Conservation (phyloP, 1,140 invertebrate genomes). For the Dendroctonus ponderosae region DNA sequence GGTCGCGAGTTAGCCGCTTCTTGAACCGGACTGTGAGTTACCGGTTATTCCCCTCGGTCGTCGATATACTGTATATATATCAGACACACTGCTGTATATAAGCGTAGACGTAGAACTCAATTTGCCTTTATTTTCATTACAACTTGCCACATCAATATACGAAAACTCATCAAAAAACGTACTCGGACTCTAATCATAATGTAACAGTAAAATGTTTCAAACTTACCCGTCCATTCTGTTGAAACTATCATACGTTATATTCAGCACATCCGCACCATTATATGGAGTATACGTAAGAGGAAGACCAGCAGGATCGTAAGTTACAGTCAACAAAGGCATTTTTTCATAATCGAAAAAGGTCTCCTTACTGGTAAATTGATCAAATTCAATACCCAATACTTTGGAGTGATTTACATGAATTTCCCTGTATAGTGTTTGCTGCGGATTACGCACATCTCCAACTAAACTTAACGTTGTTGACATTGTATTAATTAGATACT, state of each 20-base stretch:
- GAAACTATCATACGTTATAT: slow-evolving; percentile 88
- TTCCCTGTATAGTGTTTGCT: slow-evolving; percentile 78
- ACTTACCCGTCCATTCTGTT: slow-evolving; percentile 73
- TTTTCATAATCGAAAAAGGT: slow-evolving; percentile 84
- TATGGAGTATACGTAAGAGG: slow-evolving; percentile 76
- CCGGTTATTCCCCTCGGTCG: too few species aligned
- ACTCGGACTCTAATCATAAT: not conserved
- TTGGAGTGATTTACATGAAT: slow-evolving; percentile 81
- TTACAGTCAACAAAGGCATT: slow-evolving; percentile 77
- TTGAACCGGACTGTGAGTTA: too few species aligned
- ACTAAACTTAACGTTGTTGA: slow-evolving; percentile 76
- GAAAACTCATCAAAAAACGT: not conserved
- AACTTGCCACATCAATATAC: not conserved
- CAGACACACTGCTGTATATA: too few species aligned
- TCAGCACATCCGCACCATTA: slow-evolving; percentile 72
- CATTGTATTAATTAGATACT: slow-evolving; percentile 72
- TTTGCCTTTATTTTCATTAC: too few species aligned
- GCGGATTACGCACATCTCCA: slow-evolving; percentile 77
- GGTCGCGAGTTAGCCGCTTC: too few species aligned
- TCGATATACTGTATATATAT: too few species aligned
- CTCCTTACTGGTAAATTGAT: slow-evolving; percentile 82
- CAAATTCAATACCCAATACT: slow-evolving; percentile 86
- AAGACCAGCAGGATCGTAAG: slow-evolving; percentile 82
- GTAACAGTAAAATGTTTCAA: slow-evolving; percentile 35
- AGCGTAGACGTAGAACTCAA: too few species aligned